Evolutionary conservation across 2,888 invertebrate species (phyloP), one percentile per base, ranked within the genome.

Genomic region (Apomyelois bistriatella): DNA sequence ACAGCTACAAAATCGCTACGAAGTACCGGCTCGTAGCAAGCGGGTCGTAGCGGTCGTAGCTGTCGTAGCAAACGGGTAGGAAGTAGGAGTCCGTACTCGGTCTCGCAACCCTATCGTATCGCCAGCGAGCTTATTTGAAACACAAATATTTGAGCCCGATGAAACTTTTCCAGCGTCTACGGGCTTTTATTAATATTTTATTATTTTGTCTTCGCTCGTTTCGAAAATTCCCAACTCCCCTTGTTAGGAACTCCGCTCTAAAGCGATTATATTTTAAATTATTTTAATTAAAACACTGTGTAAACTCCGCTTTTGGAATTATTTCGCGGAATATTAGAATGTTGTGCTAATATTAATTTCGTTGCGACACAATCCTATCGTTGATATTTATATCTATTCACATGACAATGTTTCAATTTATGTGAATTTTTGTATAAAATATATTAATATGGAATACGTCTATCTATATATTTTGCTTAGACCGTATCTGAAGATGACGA

Each of bases 201-300:
- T 90, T 90, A 90, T 90, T 89, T 88, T 90, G 89, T 90, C 89
- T 90, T 88, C 86, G 85, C 79, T 72, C 81, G 76, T 83, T 85
- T 77, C 78, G 74, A 70, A 82, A 85, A 83, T 74, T 84, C 70
- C 62, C 73, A 88, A 89, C 86, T 88, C 87, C 83, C 81, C 88
- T 85, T 84, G 85, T 87, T 86, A 82, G 76, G 67, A 81, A 83
- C 82, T 84, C 80, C 70, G 72, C 79, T 84, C 74, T 87, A 87
- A 86, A 88, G 88, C 88, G 90, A 90, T 90, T 90, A 90, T 88
- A 87, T 89, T 89, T 88, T 79, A 87, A 88, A 89, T 89, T 81
- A 87, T 87, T 89, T 90, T 90, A 88, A 90, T 90, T 89, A 89
- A 90, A 90, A 88, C 80, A 78, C 82, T 86, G 83, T 79, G 79